A percentile compares a stretch with the other conserved stretches of the same genome.
phyloP scores from a whole-genome alignment of 2,797 vertebrate species.

The Anabacerthia variegaticeps region DNA sequence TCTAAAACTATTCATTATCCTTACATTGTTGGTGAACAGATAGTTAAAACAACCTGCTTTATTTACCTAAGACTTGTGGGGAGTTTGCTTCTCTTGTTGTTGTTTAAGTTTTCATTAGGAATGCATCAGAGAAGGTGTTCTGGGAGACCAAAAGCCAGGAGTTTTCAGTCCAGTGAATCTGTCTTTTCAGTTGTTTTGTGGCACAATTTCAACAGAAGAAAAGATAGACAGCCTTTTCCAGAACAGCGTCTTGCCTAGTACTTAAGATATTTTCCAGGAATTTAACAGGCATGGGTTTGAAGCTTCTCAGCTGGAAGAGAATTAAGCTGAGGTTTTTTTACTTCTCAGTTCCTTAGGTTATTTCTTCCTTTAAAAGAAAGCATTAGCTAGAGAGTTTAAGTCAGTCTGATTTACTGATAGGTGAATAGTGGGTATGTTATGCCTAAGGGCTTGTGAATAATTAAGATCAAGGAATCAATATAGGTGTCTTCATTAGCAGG shows the following conservation, averaged over 20 bases:
- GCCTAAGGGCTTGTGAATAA: not conserved
- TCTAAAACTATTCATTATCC: not conserved
- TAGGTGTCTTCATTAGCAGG: not conserved
- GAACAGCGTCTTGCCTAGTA: not conserved
- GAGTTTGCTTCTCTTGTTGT: not conserved
- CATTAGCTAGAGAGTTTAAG: not conserved
- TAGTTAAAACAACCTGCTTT: not conserved
- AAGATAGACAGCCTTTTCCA: not conserved
- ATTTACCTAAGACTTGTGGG: not conserved
- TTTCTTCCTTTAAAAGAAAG: not conserved
- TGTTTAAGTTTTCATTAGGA: not conserved
- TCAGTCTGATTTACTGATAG: not conserved
- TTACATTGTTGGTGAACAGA: not conserved
- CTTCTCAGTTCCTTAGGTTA: not conserved
- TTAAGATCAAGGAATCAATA: not conserved
- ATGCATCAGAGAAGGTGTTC: not conserved
- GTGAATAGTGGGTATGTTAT: not conserved
- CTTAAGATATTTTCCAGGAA: not conserved
- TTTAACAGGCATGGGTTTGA: not conserved
- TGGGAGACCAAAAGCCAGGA: not conserved
- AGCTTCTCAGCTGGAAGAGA: not conserved
- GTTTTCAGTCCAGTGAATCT: not conserved
- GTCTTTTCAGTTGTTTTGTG: not conserved
- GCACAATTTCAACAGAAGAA: not conserved
- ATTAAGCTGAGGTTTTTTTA: not conserved